Conservation (phyloP, 2,797 vertebrate species). For the Nothura maculosa region DNA sequence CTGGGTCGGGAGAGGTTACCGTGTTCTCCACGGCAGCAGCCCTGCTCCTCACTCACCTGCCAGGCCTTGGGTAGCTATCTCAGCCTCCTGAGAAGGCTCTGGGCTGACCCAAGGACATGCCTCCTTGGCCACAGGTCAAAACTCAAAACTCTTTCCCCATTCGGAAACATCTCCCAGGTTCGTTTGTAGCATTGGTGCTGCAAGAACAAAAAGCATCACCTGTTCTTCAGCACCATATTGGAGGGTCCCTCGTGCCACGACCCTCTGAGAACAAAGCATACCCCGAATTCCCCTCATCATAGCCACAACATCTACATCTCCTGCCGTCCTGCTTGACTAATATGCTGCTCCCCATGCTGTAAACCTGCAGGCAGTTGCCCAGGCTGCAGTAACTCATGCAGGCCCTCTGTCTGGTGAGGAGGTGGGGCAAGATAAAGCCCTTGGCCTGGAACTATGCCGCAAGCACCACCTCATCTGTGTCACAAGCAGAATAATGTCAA, state of each 20-base stretch:
- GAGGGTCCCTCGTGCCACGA: not conserved
- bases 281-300: not conserved
- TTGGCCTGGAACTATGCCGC: not conserved
- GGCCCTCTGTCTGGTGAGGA: not conserved
- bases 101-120: not conserved
- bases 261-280: not conserved
- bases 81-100: not conserved
- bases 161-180: not conserved
- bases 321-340: not conserved
- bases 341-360: not conserved
- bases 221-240: accelerated
- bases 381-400: not conserved
- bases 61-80: not conserved
- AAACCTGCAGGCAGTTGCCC: not conserved
- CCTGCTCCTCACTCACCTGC: not conserved
- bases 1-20: not conserved
- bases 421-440: not conserved
- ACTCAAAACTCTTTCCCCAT: not conserved
- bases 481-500: not conserved
- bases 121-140: not conserved
- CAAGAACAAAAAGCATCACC: too few relatives aligned
- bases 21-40: accelerated
- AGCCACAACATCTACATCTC: not conserved
- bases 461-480: not conserved
- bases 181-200: not conserved